phyloP scores from a whole-genome alignment of 1,140 invertebrate species.

The Proales similis region DNA sequence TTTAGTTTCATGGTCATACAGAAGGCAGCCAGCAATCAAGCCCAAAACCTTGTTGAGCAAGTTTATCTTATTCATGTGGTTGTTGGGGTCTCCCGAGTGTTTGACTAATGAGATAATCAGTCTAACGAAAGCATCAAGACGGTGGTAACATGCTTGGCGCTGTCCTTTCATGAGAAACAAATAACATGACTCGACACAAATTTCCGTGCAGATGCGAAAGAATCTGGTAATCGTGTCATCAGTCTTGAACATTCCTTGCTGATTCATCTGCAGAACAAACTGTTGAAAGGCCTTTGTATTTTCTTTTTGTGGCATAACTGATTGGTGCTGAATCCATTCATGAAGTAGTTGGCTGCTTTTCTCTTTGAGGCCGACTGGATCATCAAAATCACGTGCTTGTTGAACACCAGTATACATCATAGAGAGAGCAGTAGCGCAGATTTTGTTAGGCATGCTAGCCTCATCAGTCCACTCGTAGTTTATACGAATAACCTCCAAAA shows the following conservation, averaged over 20 bases:
- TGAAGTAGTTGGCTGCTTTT: conserved; percentile 86
- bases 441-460: conserved; percentile 42
- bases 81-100: conserved; percentile 71
- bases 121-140: conserved; percentile 86
- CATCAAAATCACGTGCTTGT: conserved; percentile 78
- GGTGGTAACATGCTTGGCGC: conserved; percentile 68
- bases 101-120: conserved; percentile 91
- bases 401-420: conserved; percentile 84
- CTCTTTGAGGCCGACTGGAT: conserved; percentile 83
- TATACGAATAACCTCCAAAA: conserved; percentile 46
- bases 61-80: conserved; percentile 78
- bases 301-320: conserved; percentile 68
- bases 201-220: conserved; percentile 88
- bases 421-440: conserved; percentile 58
- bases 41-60: conserved; percentile 87
- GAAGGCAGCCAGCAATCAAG: conserved; percentile 83
- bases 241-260: conserved; percentile 88
- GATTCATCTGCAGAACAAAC: conserved; percentile 72
- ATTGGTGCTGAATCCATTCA: conserved; percentile 88
- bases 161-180: conserved; percentile 1
- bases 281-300: conserved; percentile 80
- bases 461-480: conserved; percentile 40
- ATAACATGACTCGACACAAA: conserved; percentile 70
- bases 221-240: conserved; percentile 94
- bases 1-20: conserved; percentile 82